These are phyloP conservation scores for Nephrotoma flavescens DNA, from an alignment of 2,888 invertebrate genomes.

Conservation along the genomic window DNA sequence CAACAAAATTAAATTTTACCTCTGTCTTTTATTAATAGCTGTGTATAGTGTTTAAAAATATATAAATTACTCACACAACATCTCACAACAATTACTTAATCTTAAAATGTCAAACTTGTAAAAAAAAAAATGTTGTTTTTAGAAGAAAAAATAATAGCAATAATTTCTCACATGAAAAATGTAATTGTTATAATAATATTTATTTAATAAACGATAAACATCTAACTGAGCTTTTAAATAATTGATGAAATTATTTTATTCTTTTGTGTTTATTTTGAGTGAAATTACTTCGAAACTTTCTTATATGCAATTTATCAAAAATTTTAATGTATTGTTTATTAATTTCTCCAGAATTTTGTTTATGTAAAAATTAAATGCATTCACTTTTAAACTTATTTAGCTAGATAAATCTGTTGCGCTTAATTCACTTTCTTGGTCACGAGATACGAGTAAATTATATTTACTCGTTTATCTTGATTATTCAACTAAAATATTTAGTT, in stretches of 20 bases:
- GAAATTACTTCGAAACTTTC: not conserved
- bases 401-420: not conserved
- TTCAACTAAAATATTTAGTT: too few relatives aligned
- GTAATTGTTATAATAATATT: not conserved
- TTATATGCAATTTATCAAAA: not conserved
- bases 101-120: not conserved
- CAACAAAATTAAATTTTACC: not conserved
- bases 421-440: not conserved
- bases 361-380: not conserved
- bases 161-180: not conserved
- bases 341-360: not conserved
- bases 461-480: too few relatives aligned
- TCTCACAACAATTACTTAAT: not conserved
- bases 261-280: not conserved
- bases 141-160: not conserved
- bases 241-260: not conserved
- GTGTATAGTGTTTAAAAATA: not conserved
- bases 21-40: not conserved
- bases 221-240: not conserved
- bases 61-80: not conserved
- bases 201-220: not conserved
- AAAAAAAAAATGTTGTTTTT: not conserved
- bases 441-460: too few relatives aligned
- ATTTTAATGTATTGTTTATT: not conserved
- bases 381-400: not conserved